Conservation (phyloP, 2,113 vertebrate genomes). For the Paramormyrops kingsleyae region DNA sequence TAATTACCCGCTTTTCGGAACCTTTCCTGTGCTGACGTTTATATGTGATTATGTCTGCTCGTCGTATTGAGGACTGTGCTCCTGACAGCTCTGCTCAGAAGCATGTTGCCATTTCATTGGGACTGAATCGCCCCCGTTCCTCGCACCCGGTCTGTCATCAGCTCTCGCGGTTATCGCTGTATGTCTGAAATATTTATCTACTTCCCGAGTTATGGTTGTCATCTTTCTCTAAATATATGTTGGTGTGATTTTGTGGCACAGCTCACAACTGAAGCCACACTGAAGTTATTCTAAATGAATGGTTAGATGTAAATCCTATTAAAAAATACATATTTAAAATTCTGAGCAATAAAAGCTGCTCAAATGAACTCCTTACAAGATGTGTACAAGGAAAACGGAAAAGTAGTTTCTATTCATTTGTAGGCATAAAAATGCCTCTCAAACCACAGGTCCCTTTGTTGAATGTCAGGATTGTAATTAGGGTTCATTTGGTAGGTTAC, state of each 20-base stretch:
- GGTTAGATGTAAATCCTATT: background rate
- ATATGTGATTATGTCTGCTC: background rate
- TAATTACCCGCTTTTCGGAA: background rate
- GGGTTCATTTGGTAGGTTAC: background rate
- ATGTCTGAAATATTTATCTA: background rate
- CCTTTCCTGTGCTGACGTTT: background rate
- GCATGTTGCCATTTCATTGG: background rate
- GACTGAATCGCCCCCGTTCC: background rate
- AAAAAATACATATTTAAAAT: conserved; percentile 1
- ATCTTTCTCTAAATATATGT: conserved; percentile 13
- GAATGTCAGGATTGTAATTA: background rate
- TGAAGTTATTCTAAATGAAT: background rate
- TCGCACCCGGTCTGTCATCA: background rate
- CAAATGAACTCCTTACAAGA: background rate
- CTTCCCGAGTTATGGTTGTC: background rate
- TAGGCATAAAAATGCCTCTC: background rate
- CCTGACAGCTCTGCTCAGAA: background rate
- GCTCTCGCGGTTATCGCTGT: background rate
- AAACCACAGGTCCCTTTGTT: background rate
- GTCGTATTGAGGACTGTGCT: background rate
- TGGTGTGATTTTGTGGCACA: background rate
- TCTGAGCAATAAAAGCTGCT: background rate
- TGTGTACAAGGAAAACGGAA: background rate
- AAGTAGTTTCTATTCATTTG: background rate
- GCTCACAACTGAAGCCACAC: background rate